Percentiles rank a stretch among this genome's conserved stretches.
phyloP scores from a whole-genome alignment of 2,113 vertebrate genomes.

The Misgurnus anguillicaudatus region DNA sequence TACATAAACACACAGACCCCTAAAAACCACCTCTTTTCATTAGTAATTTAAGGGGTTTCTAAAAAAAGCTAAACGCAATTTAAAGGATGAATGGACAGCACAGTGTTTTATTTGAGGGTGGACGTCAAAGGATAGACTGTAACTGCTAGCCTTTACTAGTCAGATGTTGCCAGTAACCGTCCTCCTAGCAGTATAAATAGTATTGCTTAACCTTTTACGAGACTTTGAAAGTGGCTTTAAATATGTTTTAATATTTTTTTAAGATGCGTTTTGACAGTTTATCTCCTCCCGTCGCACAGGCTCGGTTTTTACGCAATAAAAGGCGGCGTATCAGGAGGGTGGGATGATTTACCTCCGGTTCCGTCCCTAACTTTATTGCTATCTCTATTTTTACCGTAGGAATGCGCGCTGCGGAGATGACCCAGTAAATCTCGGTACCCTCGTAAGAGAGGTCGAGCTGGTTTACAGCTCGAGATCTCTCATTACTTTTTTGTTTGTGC shows the following conservation, averaged over 20 bases:
- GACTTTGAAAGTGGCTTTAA: not conserved
- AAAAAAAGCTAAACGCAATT: slow-evolving; percentile 59
- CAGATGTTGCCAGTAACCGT: slow-evolving; percentile 24
- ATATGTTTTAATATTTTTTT: not conserved
- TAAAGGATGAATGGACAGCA: slow-evolving; percentile 60
- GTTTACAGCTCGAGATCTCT: slow-evolving; percentile 20
- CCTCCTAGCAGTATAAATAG: slow-evolving; percentile 23
- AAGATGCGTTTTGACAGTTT: not conserved
- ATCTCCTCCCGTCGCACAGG: not conserved
- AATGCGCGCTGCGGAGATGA: slow-evolving; percentile 61
- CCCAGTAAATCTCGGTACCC: slow-evolving; percentile 42
- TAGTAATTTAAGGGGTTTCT: slow-evolving; percentile 38
- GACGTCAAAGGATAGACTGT: slow-evolving; percentile 73
- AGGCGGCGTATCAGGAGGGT: not conserved
- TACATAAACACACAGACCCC: slow-evolving; percentile 58
- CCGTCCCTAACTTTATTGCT: slow-evolving; percentile 59
- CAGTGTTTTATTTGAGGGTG: slow-evolving; percentile 51
- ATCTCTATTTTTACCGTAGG: slow-evolving; percentile 67
- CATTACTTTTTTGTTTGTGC: slow-evolving; percentile 18
- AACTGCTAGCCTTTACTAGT: slow-evolving; percentile 56
- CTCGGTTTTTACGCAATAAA: not conserved
- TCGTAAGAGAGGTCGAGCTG: slow-evolving; percentile 43
- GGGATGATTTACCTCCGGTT: slow-evolving; percentile 56
- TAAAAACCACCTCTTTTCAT: slow-evolving; percentile 59
- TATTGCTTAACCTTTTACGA: slow-evolving; percentile 18